phyloP scores from a whole-genome alignment of 2,113 vertebrate genomes.

The Meleagris gallopavo region DNA sequence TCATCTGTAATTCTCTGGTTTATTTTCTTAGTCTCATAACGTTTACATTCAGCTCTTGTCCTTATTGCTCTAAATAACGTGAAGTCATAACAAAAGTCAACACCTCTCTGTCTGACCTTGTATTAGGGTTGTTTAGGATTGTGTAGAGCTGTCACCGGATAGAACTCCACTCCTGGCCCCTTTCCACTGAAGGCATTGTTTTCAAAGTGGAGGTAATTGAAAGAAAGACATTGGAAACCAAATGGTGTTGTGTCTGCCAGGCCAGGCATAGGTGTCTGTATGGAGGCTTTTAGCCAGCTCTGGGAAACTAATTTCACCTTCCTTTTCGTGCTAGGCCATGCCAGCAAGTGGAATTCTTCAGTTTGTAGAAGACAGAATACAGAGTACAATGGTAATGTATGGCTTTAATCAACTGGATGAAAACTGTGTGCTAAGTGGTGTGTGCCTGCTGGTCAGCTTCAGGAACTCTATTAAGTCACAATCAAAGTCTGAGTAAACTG shows the following conservation, averaged over 20 bases:
- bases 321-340: slow-evolving; percentile 55
- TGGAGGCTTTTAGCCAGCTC: neutral
- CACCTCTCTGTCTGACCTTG: neutral
- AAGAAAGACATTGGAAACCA: neutral
- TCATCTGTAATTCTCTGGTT: neutral
- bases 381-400: slow-evolving; percentile 84
- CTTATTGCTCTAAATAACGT: neutral
- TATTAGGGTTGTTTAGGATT: neutral
- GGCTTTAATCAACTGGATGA: neutral
- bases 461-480: neutral
- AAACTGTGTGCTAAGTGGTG: neutral
- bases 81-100: neutral
- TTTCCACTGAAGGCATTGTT: neutral
- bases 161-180: neutral
- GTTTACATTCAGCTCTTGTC: neutral
- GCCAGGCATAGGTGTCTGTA: neutral
- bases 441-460: neutral
- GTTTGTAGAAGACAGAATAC: slow-evolving; percentile 82
- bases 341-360: slow-evolving; percentile 72
- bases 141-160: neutral
- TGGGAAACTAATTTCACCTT: neutral
- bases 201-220: neutral
- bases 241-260: neutral
- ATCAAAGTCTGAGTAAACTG: neutral
- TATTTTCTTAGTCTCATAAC: neutral